Evolutionary conservation across 1,140 invertebrate genomes (phyloP).

Genomic region (Caenorhabditis inopinata): DNA sequence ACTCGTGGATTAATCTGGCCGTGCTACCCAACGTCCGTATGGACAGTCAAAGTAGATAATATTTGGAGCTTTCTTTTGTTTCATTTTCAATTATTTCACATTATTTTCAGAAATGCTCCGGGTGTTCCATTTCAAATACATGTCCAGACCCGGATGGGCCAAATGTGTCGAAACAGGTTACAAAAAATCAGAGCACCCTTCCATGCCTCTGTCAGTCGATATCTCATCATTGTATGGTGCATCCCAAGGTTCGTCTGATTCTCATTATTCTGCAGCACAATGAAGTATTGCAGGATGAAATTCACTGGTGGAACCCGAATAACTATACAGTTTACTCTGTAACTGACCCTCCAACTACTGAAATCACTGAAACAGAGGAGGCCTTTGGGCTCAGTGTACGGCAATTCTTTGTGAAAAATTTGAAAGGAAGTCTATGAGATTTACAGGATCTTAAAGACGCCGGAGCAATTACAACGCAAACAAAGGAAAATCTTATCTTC

Average conservation of each 20-base stretch:
- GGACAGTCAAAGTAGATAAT: slow-evolving; percentile 59
- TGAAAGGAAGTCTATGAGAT: background rate
- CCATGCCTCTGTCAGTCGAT: slow-evolving; percentile 59
- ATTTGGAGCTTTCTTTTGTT: background rate
- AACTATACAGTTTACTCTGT: slow-evolving; percentile 63
- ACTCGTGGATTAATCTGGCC: slow-evolving; percentile 65
- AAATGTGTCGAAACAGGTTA: slow-evolving; percentile 57
- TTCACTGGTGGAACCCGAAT: slow-evolving; percentile 65
- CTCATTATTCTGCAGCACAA: background rate
- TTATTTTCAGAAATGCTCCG: slow-evolving; percentile 56
- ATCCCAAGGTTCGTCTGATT: slow-evolving; percentile 11
- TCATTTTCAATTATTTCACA: background rate
- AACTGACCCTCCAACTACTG: slow-evolving; percentile 53
- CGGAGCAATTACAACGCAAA: slow-evolving; percentile 64
- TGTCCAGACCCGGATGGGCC: slow-evolving; percentile 63
- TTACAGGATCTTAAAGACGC: slow-evolving; percentile 59
- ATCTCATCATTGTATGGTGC: slow-evolving; percentile 62
- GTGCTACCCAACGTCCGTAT: slow-evolving; percentile 59
- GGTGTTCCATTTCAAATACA: slow-evolving; percentile 63
- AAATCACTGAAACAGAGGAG: slow-evolving; percentile 52
- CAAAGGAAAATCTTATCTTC: slow-evolving; percentile 66
- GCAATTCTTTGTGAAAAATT: background rate
- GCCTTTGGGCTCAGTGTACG: slow-evolving; percentile 61
- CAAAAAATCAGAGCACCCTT: slow-evolving; percentile 35
- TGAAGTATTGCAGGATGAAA: slow-evolving; percentile 45